Evolutionary conservation across 2,888 invertebrate genomes (phyloP), one percentile per base, ranked within the genome.

Genomic region (Hirtodrosophila duncani): DNA sequence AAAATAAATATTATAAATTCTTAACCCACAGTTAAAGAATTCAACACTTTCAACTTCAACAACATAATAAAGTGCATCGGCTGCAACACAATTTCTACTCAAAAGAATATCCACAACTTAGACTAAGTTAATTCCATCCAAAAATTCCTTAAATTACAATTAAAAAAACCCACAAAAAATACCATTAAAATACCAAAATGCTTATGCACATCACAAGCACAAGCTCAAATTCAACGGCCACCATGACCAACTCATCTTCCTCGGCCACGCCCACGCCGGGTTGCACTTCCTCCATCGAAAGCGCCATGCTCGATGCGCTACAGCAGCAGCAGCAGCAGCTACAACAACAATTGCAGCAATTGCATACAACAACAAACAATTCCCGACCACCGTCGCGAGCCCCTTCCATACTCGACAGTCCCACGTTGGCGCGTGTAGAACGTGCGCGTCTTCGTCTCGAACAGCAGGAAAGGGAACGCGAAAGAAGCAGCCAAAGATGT

Each of bases 341-440:
- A 23, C 75, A 67, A 16, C 68, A 65, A 11, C 66, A 68, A 39
- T 53, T 63, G 30, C 78, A 74, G 31, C 77, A 78, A 24, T 31
- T 75, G 56, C 74, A 81, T 26, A 63, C 72, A 42, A 56, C 48
- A 18, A 43, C 60, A 9, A 81, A 72, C 48, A 80, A 74, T 57
- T 81, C 84, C 7, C 83, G 83, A 7, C 83, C 83, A 6, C 83
- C 84, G 6, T 85, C 85, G 56, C 83, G 87, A 29, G 86, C 88
- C 5, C 87, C 88, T 52, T 89, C 89, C 44, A 88, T 90, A 64
- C 85, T 90, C 74, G 90, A 90, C 82, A 90, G 90, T 58, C 90
- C 90, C 62, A 89, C 89, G 63, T 85, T 90, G 74, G 90, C 89
- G 57, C 87, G 90, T 67, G 90, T 90, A 51, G 89, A 90, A 83